Base-by-base conservation (phyloP, 64 coral and sea anemone genomes). In the Porites australiensis region DNA sequence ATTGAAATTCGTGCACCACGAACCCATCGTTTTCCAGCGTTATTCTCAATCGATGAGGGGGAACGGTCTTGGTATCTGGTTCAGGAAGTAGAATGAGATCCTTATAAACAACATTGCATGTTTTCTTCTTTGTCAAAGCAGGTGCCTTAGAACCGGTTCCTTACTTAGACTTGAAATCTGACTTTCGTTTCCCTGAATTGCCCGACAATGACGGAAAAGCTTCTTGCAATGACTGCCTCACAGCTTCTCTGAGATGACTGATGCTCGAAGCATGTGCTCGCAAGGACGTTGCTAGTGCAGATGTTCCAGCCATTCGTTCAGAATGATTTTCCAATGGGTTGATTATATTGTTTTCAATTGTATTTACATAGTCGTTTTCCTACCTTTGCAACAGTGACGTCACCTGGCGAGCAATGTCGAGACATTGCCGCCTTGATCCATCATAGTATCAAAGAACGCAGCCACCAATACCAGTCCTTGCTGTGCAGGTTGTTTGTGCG, bases 1-100 rank as follows among this genome's bases (percentile, higher is more conserved):
- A 92, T 44, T 58, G 81, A 77, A 92, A 92, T 86, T 92, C 90
- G 81, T 91, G 88, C 50, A 90, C 60, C 58, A 79, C 88, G 45
- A 90, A 90, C 64, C 61, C 75, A 64, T 70, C 58, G 77, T 79
- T 90, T 52, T 79, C 75, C 88, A 90, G 75, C n/a, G 16, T 90
- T 19, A 90, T 79, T 67, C 88, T 79, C 23, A 43, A 64, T 75
- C 60, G 88, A n/a, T 90, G 89, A 55, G 77, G 80, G 9, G 77
- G 63, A 70, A 83, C 66, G 68, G 67, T 53, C 65, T 91, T 82
- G 44, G 48, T 48, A 90, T 80, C 76, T 77, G 88, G 88, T 21
- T 90, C 66, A 23, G 75, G 64, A 54, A 90, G 88, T 79, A 90
- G 78, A 71, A 90, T 70, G 51, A 90, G 67, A 90, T 80, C 88